phyloP scores from a whole-genome alignment of 2,888 invertebrate species.

The Vandiemenella viatica region DNA sequence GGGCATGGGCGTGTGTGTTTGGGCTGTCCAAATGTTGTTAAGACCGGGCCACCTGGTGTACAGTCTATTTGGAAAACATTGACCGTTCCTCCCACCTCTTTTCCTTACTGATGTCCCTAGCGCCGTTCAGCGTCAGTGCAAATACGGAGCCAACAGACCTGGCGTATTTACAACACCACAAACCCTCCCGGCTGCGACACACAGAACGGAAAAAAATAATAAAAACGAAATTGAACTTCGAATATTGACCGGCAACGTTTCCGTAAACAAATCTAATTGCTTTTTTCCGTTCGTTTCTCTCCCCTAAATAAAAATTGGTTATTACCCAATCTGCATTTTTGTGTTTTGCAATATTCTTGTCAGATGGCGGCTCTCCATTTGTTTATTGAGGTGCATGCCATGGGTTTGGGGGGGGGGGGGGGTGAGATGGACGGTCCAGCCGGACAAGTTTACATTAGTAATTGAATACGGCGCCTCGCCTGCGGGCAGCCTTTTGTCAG shows the following conservation, averaged over 20 bases:
- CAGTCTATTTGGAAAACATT: too few relatives aligned
- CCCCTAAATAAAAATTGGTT: not conserved
- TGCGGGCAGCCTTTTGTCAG: not conserved
- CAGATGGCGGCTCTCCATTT: not conserved
- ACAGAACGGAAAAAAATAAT: not conserved
- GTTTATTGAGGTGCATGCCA: not conserved
- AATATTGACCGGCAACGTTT: not conserved
- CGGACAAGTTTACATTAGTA: not conserved
- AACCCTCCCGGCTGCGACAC: too few relatives aligned
- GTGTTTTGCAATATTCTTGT: too few relatives aligned
- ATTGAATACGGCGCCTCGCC: not conserved
- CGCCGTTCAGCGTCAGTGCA: too few relatives aligned
- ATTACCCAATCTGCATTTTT: not conserved
- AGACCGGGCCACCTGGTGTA: too few relatives aligned
- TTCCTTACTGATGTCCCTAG: too few relatives aligned
- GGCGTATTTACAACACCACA: too few relatives aligned
- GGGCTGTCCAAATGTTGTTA: not conserved
- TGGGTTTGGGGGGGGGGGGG: not conserved
- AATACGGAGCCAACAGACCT: too few relatives aligned
- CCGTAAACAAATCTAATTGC: not conserved
- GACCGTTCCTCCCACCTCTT: too few relatives aligned
- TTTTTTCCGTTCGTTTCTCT: not conserved
- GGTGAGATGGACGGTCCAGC: not conserved
- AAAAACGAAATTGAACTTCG: not conserved
- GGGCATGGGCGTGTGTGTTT: too few relatives aligned